Evolutionary conservation across 2,797 vertebrate species (phyloP).

Genomic region (Sebastes matsubarae): DNA sequence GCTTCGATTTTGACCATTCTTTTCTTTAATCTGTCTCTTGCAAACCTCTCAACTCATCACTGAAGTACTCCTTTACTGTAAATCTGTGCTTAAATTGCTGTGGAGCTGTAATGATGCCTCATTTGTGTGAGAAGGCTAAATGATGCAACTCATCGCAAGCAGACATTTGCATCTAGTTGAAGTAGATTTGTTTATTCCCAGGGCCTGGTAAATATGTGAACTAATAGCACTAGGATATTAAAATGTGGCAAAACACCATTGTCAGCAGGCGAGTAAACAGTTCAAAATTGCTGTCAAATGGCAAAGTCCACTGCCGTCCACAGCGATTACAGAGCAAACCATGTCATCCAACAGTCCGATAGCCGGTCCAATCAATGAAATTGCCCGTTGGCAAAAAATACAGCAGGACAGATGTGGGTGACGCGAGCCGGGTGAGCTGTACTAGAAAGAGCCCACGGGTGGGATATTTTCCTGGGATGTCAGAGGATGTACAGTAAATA

Average conservation of each 20-base stretch:
- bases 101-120: neutral
- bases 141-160: slow-evolving; percentile 49
- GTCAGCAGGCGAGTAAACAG: neutral
- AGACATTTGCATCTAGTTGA: slow-evolving; percentile 7
- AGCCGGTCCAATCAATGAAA: slow-evolving; percentile 49
- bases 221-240: neutral
- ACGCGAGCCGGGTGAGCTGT: slow-evolving; percentile 13
- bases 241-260: neutral
- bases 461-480: slow-evolving; percentile 21
- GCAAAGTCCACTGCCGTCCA: neutral
- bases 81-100: neutral
- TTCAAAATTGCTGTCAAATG: slow-evolving; percentile 15
- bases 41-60: neutral
- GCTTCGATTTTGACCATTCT: neutral
- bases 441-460: slow-evolving; percentile 45
- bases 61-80: neutral
- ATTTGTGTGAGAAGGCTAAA: neutral
- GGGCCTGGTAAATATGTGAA: neutral
- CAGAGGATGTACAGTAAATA: slow-evolving; percentile 42
- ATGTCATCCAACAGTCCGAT: slow-evolving; percentile 28
- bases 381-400: slow-evolving; percentile 39
- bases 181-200: neutral
- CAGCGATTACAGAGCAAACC: slow-evolving; percentile 15
- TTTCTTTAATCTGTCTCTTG: neutral
- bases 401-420: slow-evolving; percentile 57